Evolutionary conservation across 2,797 vertebrate species (phyloP).

Genomic region (Diglossa cyanea): DNA sequence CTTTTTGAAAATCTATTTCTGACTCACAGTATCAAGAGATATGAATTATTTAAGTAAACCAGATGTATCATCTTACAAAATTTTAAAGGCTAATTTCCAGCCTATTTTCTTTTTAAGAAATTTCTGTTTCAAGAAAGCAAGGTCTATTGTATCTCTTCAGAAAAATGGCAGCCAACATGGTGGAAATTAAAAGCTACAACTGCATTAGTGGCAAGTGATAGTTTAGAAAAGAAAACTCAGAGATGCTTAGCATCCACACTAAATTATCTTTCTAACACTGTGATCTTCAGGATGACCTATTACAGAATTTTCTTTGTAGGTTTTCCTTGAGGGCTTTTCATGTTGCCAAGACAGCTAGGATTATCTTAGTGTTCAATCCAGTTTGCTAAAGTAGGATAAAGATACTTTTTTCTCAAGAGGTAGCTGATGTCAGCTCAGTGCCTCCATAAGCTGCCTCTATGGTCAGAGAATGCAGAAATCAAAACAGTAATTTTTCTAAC

Average conservation of each 20-base stretch:
- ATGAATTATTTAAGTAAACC: neutral
- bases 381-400: neutral
- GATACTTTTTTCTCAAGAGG: neutral
- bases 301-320: neutral
- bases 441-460: neutral
- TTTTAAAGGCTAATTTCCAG: neutral
- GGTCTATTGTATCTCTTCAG: accelerated
- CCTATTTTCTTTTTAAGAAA: neutral
- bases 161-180: neutral
- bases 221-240: neutral
- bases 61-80: neutral
- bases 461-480: neutral
- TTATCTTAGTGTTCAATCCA: neutral
- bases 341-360: neutral
- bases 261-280: neutral
- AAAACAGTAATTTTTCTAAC: neutral
- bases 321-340: neutral
- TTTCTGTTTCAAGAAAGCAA: neutral
- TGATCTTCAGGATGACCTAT: neutral
- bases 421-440: neutral
- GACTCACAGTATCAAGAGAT: neutral
- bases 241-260: neutral
- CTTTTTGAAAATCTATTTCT: neutral
- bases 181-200: neutral
- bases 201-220: neutral